These are phyloP conservation scores for Sparus aurata DNA, from an alignment of 2,797 vertebrate genomes.

Conservation along the genomic window DNA sequence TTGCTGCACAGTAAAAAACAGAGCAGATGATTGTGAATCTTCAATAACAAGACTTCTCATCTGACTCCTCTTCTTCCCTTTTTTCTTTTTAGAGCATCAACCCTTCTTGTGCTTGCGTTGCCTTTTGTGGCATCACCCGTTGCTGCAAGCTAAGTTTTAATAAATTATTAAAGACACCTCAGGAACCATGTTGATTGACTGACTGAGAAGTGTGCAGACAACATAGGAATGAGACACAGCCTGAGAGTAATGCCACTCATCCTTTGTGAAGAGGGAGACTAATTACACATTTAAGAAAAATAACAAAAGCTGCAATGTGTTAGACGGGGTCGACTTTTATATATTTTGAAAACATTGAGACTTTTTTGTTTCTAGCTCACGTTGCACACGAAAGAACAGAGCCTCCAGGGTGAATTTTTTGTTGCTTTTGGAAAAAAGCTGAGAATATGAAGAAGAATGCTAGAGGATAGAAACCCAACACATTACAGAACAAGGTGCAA, in stretches of 20 bases:
- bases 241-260: constrained; percentile 40
- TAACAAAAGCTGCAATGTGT: constrained; percentile 17
- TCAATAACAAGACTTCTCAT: constrained; percentile 37
- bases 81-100: background rate
- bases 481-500: constrained; percentile 41
- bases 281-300: constrained; percentile 41
- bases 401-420: constrained; percentile 31
- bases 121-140: constrained; percentile 72
- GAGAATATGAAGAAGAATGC: constrained; percentile 24
- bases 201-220: constrained; percentile 63
- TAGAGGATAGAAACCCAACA: constrained; percentile 29
- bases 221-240: constrained; percentile 50
- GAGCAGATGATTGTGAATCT: constrained; percentile 44
- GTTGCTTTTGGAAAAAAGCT: constrained; percentile 24
- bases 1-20: constrained; percentile 3
- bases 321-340: background rate
- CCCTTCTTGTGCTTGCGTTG: constrained; percentile 48
- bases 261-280: background rate
- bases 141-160: constrained; percentile 70
- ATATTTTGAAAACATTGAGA: constrained; percentile 5
- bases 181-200: constrained; percentile 67
- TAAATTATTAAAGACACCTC: constrained; percentile 76
- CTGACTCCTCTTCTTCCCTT: constrained; percentile 7
- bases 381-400: constrained; percentile 36
- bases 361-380: constrained; percentile 32